Percentiles rank a stretch among this genome's conserved stretches.
Evolutionary conservation across 2,888 invertebrate species (phyloP).

Genomic region (Drosophila mayaguana): DNA sequence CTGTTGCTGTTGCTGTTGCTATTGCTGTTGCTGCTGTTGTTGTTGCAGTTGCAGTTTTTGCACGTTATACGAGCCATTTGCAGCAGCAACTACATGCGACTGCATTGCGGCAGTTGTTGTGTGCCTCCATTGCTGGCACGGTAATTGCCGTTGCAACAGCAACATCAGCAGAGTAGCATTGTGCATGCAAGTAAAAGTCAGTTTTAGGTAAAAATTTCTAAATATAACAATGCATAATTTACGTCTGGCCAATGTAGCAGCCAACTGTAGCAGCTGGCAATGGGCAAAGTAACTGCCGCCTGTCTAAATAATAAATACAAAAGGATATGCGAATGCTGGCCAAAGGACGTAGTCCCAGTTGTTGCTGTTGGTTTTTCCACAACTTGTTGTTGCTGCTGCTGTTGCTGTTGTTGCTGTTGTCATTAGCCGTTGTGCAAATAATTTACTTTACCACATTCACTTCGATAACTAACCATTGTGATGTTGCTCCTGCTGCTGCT

Average conservation of each 20-base stretch:
- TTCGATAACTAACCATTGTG: conserved; percentile 80
- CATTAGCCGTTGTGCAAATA: conserved; percentile 81
- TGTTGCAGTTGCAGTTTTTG: conserved; percentile 77
- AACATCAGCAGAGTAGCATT: conserved; percentile 7
- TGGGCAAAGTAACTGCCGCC: conserved; percentile 66
- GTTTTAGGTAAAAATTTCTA: conserved; percentile 72
- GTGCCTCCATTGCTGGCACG: conserved; percentile 38
- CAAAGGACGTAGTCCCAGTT: conserved; percentile 29
- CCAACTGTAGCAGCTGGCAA: conserved; percentile 66
- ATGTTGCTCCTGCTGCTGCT: conserved; percentile 67
- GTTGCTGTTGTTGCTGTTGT: conserved; percentile 63
- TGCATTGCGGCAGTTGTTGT: conserved; percentile 76
- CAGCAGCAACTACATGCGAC: conserved; percentile 76
- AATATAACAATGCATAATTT: conserved; percentile 80
- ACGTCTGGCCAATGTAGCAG: conserved; percentile 47
- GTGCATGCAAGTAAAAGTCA: conserved; percentile 37
- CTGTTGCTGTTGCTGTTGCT: conserved; percentile 9
- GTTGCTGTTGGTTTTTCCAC: conserved; percentile 21
- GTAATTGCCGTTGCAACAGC: conserved; percentile 63
- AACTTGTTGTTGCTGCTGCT: conserved; percentile 18
- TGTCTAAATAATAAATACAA: conserved; percentile 77
- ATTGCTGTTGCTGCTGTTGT: conserved; percentile 32
- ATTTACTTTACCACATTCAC: conserved; percentile 81
- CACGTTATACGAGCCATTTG: conserved; percentile 79
- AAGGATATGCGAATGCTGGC: conserved; percentile 58